Evolutionary conservation across 1,140 invertebrate genomes (phyloP).

Genomic region (Bemisia tabaci): DNA sequence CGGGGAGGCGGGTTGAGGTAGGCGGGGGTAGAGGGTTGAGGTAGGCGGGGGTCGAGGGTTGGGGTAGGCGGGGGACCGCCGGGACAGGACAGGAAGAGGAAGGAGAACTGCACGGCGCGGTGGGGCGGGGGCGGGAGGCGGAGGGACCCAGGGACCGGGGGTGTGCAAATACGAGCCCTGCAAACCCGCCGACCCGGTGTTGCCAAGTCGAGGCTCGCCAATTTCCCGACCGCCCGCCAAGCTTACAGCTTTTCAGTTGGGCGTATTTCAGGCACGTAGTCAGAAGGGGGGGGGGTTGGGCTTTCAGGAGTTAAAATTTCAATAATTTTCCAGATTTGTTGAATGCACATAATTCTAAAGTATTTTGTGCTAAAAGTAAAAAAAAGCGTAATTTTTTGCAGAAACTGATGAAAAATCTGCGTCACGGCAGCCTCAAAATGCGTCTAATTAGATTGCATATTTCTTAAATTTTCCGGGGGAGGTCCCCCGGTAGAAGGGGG

Average conservation of each 20-base stretch:
- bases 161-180: slow-evolving; percentile 3
- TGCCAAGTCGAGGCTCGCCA: neutral
- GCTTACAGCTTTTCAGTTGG: slow-evolving; percentile 15
- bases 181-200: neutral
- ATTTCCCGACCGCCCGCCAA: slow-evolving; percentile 4
- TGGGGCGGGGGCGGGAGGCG: slow-evolving; percentile 3
- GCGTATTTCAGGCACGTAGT: slow-evolving; percentile 14
- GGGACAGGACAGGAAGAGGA: neutral
- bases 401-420: too few relatives aligned
- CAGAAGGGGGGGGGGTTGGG: too few relatives aligned
- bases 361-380: too few relatives aligned
- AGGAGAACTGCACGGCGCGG: neutral
- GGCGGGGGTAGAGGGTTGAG: slow-evolving; percentile 2
- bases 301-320: too few relatives aligned
- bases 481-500: too few relatives aligned
- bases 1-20: too few relatives aligned
- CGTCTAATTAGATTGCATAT: too few relatives aligned
- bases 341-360: too few relatives aligned
- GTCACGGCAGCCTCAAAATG: too few relatives aligned
- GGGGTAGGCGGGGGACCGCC: neutral
- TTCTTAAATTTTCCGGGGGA: too few relatives aligned
- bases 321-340: too few relatives aligned
- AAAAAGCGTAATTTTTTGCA: too few relatives aligned
- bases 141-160: neutral
- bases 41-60: neutral